Evolutionary conservation across 2,797 vertebrate species (phyloP).

Genomic region (Varecia variegata): DNA sequence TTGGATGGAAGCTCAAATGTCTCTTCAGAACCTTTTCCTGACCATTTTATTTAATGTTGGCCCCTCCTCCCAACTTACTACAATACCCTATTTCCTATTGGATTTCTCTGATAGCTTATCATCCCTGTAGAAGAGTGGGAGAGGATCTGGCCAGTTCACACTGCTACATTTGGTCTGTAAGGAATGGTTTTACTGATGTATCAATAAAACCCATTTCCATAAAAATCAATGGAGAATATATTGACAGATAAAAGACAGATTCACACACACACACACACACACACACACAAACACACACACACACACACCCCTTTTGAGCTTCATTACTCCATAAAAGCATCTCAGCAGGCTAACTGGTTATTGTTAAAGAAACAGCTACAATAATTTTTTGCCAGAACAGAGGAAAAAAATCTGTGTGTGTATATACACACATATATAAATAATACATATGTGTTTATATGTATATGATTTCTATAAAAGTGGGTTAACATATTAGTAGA

Average conservation of each 20-base stretch:
- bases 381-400: neutral
- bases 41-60: neutral
- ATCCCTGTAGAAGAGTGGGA: neutral
- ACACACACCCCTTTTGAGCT: neutral
- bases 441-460: neutral
- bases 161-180: neutral
- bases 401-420: neutral
- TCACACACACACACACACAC: neutral
- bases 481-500: neutral
- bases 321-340: neutral
- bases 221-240: neutral
- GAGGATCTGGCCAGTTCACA: neutral
- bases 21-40: neutral
- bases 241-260: neutral
- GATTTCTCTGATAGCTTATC: neutral
- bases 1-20: neutral
- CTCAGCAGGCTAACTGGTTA: neutral
- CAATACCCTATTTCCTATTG: neutral
- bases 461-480: neutral
- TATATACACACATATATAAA: neutral
- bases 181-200: neutral
- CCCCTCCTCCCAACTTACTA: neutral
- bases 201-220: neutral
- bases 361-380: neutral
- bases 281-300: neutral